Base-by-base conservation (phyloP, 2,113 vertebrate genomes). In the Poecilia latipinna region DNA sequence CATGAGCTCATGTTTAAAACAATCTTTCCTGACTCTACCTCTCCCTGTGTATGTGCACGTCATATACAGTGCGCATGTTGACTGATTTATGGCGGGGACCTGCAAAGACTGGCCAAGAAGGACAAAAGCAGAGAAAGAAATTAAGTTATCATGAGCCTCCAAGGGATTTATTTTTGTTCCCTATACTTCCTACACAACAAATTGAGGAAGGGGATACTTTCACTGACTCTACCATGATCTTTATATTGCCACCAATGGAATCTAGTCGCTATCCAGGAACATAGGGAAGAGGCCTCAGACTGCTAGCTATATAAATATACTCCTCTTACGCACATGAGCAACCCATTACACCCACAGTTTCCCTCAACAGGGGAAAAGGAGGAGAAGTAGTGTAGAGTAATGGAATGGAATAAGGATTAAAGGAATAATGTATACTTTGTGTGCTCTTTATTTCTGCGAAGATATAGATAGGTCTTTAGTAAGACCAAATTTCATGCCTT, bases 271-370 rank as follows among this genome's bases (percentile, higher is more conserved):
- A 80, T 92, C 84, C 78, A 86, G 84, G 77, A 87, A 88, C 80
- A 85, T 44, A 77, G 75, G 70, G 35, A 82, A 37, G n/a, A 76
- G 62, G 79, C 72, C 78, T 79, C 65, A 67, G 12, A 11, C 87
- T 77, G 70, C 68, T 67, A 61, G 74, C 31, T 74, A 83, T 84
- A 82, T 88, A 88, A 91, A 90, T 82, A 84, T 64, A 86, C 77
- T 80, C 67, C 85, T 87, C 77, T 90, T 90, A 90, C 72, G 66
- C 77, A 91, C 72, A 87, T 77, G 79, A 87, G 82, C 82, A 70
- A 80, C 69, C 80, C 78, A 89, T 91, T 88, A 84, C 85, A 89
- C 61, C 84, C 72, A 76, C 74, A 82, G 79, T 88, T 88, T 89
- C 69, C 66, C 73, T 83, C 72, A 75, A 72, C 64, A 77, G 78